phyloP scores from a whole-genome alignment of 1,140 invertebrate species.

The Drosophila teissieri region DNA sequence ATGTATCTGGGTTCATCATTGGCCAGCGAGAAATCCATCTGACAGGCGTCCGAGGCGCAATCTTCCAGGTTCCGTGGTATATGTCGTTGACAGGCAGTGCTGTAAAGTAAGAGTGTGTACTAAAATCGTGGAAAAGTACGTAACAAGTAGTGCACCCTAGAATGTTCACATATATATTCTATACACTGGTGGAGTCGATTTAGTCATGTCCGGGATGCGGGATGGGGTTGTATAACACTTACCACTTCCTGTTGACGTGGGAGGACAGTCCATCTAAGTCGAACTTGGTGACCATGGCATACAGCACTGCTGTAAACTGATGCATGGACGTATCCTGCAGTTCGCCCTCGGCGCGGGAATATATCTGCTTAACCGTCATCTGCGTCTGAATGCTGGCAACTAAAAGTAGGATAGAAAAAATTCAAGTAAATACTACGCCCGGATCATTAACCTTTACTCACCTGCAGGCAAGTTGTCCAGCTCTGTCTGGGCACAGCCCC shows the following conservation, averaged over 20 bases:
- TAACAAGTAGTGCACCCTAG: no score
- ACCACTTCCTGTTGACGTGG: conserved; percentile 69
- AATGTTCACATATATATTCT: no score
- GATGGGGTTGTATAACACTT: conserved; percentile 13
- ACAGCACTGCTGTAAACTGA: conserved; percentile 85
- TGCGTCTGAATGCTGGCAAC: conserved; percentile 83
- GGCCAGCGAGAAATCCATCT: conserved; percentile 47
- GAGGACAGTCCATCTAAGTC: conserved; percentile 85
- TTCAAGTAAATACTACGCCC: not conserved
- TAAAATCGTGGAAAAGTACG: no score
- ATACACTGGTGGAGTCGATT: no score
- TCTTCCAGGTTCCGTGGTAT: conserved; percentile 34
- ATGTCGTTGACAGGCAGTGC: conserved; percentile 52
- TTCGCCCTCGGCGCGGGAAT: conserved; percentile 82
- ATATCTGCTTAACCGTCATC: conserved; percentile 85
- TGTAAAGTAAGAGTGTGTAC: conserved; percentile 4
- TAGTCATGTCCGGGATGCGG: no score
- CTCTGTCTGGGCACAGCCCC: conserved; percentile 40
- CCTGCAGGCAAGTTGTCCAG: conserved; percentile 48
- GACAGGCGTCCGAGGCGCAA: conserved; percentile 64
- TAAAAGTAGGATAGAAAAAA: conserved; percentile 21
- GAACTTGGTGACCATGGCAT: conserved; percentile 85
- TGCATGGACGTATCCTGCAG: conserved; percentile 70
- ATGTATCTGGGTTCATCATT: conserved; percentile 77
- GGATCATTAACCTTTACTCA: not conserved